phyloP scores from a whole-genome alignment of 2,888 invertebrate species.

The Hymenopus coronatus region DNA sequence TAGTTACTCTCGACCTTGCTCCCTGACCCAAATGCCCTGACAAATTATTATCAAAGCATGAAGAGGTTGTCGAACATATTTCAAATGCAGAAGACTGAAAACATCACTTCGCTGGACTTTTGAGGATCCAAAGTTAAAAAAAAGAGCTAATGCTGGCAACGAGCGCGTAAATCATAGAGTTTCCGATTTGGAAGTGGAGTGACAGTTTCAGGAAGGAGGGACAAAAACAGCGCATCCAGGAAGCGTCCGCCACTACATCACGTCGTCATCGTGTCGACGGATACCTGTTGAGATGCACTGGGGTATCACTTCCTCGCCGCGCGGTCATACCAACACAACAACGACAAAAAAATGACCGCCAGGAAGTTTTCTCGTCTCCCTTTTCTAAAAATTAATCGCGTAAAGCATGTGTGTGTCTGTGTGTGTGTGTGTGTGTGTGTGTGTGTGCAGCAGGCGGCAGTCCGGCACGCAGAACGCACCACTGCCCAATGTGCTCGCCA shows the following conservation, averaged over 20 bases:
- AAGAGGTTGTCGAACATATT: background rate
- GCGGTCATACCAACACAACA: background rate
- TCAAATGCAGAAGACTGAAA: background rate
- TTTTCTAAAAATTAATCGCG: constrained; percentile 16
- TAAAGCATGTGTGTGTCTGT: background rate
- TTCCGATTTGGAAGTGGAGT: background rate
- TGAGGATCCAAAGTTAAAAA: background rate
- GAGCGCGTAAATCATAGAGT: background rate
- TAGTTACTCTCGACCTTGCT: background rate
- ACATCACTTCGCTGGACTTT: background rate
- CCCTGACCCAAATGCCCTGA: background rate
- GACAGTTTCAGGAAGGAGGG: background rate
- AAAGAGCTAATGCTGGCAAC: too few species aligned
- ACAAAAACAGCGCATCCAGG: background rate
- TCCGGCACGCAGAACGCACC: background rate
- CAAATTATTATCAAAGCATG: background rate
- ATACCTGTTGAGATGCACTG: background rate
- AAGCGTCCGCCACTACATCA: background rate
- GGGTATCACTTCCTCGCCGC: background rate
- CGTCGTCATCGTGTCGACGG: background rate
- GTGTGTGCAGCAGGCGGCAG: background rate
- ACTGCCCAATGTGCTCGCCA: constrained; percentile 13
- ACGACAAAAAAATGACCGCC: background rate
- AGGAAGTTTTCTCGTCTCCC: background rate
- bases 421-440: background rate